A percentile compares a stretch with the other conserved stretches of the same genome.
Conservation (phyloP, 2,113 vertebrate genomes). For the Ophiodon elongatus region DNA sequence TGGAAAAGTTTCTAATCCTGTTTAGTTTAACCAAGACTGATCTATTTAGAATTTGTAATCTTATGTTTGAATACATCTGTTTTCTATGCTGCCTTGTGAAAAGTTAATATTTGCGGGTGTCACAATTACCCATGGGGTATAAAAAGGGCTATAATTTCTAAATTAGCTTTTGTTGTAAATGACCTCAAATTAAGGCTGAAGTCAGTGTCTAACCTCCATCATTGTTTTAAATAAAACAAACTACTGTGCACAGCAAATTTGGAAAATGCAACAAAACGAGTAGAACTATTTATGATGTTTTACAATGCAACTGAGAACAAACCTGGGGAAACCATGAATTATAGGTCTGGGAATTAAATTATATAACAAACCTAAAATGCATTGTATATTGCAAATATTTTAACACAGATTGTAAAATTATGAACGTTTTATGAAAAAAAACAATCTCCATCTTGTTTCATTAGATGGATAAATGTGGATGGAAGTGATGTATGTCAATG, state of each 20-base stretch:
- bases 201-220: neutral
- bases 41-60: no score
- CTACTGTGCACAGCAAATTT: neutral
- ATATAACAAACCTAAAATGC: neutral
- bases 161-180: no score
- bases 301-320: no score
- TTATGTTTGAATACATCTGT: no score
- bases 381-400: neutral
- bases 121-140: neutral
- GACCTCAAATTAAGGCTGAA: neutral
- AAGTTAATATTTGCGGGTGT: neutral
- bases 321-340: neutral
- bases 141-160: no score
- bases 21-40: no score
- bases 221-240: neutral
- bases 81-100: no score
- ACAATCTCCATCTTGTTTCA: neutral
- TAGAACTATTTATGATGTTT: neutral
- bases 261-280: neutral
- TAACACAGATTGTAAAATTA: neutral
- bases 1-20: neutral
- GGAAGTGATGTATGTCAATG: conserved; percentile 49
- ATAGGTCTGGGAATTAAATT: neutral
- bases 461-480: conserved; percentile 63
- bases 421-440: neutral